Percentiles rank a stretch among this genome's conserved stretches.
These are phyloP conservation scores for Zelostemma sp. DNA, from an alignment of 1,140 invertebrate genomes.

Conservation along the genomic window DNA sequence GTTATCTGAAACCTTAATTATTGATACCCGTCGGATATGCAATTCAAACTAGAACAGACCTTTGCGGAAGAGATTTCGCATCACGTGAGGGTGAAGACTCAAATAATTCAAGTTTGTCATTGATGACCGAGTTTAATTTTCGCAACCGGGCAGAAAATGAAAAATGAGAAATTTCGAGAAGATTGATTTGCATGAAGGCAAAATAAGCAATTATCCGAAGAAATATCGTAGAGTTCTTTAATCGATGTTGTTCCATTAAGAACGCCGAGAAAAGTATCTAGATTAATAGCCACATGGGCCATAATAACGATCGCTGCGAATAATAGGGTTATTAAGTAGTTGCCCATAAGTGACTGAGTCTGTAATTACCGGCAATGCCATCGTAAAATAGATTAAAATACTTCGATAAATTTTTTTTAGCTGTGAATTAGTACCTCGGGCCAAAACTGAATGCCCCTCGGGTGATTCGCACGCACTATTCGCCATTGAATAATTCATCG, in stretches of 20 bases:
- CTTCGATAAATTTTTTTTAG: constrained; percentile 4
- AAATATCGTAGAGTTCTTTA: not conserved
- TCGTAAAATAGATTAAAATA: constrained; percentile 15
- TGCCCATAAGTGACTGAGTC: constrained; percentile 21
- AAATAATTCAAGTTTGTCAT: too few relatives aligned
- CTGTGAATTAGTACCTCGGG: not conserved
- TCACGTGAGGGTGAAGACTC: too few relatives aligned
- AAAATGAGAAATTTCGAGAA: not conserved
- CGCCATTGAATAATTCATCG: too few relatives aligned
- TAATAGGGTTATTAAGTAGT: constrained; percentile 28
- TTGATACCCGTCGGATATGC: not conserved
- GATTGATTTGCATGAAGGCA: not conserved
- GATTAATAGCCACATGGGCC: constrained; percentile 21
- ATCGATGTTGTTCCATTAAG: constrained; percentile 4
- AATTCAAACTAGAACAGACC: not conserved
- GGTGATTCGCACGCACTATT: not conserved
- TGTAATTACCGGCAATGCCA: constrained; percentile 20
- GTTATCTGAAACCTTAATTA: not conserved
- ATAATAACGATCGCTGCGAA: constrained; percentile 18
- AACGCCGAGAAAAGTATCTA: constrained; percentile 13
- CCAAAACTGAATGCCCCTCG: not conserved
- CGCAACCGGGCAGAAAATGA: not conserved
- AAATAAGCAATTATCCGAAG: not conserved
- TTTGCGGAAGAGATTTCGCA: too few relatives aligned
- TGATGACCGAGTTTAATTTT: not conserved